Evolutionary conservation across 2,797 vertebrate genomes (phyloP).

Genomic region (Pangasius krempfi): DNA sequence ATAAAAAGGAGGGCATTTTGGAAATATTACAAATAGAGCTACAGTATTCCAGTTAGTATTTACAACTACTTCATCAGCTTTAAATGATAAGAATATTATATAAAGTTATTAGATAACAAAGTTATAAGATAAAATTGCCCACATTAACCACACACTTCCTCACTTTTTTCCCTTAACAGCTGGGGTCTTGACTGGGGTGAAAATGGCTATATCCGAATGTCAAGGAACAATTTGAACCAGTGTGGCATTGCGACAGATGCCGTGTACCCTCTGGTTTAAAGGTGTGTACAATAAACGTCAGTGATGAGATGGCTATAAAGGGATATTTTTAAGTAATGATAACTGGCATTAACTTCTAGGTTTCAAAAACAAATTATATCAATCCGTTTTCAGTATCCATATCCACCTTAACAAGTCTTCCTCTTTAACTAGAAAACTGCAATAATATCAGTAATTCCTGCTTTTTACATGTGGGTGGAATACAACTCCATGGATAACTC

Average conservation of each 20-base stretch:
- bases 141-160: neutral
- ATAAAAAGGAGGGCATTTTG: no score
- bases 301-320: neutral
- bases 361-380: neutral
- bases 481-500: neutral
- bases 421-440: neutral
- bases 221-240: neutral
- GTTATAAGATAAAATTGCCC: neutral
- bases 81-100: neutral
- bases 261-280: neutral
- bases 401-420: neutral
- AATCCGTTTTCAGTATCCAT: neutral
- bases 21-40: neutral
- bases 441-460: neutral
- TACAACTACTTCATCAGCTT: slow-evolving; percentile 51
- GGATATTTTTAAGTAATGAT: neutral
- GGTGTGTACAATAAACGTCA: neutral
- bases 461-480: neutral
- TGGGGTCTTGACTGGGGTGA: neutral
- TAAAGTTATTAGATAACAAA: neutral
- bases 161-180: neutral
- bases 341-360: neutral
- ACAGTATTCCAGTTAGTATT: no score
- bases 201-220: neutral
- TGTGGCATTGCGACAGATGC: neutral